Evolutionary conservation across 2,797 vertebrate genomes (phyloP).

Genomic region (Gymnodraco acuticeps): DNA sequence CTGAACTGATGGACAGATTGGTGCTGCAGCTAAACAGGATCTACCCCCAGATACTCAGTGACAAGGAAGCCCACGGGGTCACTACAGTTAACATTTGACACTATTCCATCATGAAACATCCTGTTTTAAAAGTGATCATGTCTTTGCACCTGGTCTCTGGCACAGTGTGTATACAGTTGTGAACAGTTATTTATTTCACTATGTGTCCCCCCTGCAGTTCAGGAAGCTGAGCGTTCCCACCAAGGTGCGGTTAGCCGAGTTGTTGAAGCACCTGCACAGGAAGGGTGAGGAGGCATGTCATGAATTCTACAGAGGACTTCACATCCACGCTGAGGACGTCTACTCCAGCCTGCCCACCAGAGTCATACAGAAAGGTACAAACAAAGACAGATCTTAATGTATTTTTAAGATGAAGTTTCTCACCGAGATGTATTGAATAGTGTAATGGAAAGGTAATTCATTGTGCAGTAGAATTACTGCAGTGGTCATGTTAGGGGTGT

Average conservation of each 20-base stretch:
- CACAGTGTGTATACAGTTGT: not conserved
- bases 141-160: not conserved
- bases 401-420: not conserved
- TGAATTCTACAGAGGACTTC: conserved; percentile 92
- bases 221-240: conserved; percentile 87
- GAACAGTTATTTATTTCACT: conserved; percentile 13
- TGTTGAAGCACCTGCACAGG: conserved; percentile 86
- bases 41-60: conserved; percentile 91
- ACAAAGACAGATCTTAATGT: not conserved
- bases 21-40: conserved; percentile 93
- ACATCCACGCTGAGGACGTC: conserved; percentile 89
- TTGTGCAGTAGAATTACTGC: too few species aligned
- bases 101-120: not conserved
- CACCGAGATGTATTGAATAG: not conserved
- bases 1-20: conserved; percentile 90
- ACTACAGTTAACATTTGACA: conserved; percentile 23
- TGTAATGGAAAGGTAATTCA: too few species aligned
- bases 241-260: conserved; percentile 82
- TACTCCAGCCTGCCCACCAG: conserved; percentile 88
- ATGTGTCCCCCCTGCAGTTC: conserved; percentile 83
- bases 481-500: too few species aligned
- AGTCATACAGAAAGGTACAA: conserved; percentile 77
- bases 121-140: not conserved
- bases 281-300: conserved; percentile 89
- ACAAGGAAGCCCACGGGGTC: conserved; percentile 92